These are phyloP conservation scores for Calephelis virginiensis DNA, from an alignment of 1,140 invertebrate species.

Conservation along the genomic window DNA sequence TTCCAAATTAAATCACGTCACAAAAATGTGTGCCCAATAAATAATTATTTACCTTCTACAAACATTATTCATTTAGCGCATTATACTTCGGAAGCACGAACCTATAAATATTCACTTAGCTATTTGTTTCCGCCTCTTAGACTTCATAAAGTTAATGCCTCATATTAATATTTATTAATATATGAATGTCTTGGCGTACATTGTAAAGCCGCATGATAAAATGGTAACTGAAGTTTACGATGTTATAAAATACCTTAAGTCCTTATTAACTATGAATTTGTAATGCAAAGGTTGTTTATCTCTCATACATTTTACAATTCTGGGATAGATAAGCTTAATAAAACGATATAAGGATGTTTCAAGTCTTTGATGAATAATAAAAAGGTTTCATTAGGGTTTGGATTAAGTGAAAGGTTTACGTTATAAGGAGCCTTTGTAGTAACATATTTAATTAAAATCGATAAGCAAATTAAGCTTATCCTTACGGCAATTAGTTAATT, in stretches of 20 bases:
- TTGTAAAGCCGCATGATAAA: constrained; percentile 59
- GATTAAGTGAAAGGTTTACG: neutral
- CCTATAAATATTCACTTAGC: constrained; percentile 63
- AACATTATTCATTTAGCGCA: constrained; percentile 40
- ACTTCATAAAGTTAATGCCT: constrained; percentile 65
- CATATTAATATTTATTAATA: constrained; percentile 74
- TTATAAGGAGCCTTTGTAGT: neutral
- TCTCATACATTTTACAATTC: constrained; percentile 14
- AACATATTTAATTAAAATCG: no score
- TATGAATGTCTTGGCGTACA: constrained; percentile 55
- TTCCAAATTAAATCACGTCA: constrained; percentile 16
- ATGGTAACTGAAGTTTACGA: constrained; percentile 64
- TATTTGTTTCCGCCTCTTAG: constrained; percentile 62
- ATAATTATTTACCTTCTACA: constrained; percentile 32
- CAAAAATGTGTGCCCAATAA: constrained; percentile 27
- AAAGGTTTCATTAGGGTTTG: constrained; percentile 1
- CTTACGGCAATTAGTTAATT: no score
- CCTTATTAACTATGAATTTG: constrained; percentile 41
- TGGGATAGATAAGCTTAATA: constrained; percentile 17
- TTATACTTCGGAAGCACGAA: constrained; percentile 49
- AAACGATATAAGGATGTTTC: constrained; percentile 12
- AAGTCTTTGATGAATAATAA: constrained; percentile 15
- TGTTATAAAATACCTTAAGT: constrained; percentile 57
- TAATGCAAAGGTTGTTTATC: constrained; percentile 11
- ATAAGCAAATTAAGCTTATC: no score